Percentiles rank a stretch among this genome's conserved stretches.
phyloP scores from a whole-genome alignment of 2,113 vertebrate species.

The Lamprotornis superbus region DNA sequence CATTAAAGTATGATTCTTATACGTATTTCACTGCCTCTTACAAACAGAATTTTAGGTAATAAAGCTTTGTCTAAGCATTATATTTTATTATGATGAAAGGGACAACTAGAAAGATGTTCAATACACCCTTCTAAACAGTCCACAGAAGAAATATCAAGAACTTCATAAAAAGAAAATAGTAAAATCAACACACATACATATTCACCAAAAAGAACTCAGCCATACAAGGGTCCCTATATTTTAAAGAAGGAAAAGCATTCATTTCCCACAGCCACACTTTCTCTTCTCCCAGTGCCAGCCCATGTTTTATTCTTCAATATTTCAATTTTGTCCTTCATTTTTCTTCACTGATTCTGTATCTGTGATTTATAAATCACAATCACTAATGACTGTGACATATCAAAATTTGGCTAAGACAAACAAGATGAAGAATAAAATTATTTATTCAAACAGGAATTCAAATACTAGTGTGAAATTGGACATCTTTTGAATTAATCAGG shows the following conservation, averaged over 20 bases:
- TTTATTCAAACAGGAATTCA: not conserved
- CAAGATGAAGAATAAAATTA: not conserved
- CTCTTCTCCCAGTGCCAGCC: not conserved
- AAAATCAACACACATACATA: not conserved
- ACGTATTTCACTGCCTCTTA: not conserved
- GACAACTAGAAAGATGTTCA: not conserved
- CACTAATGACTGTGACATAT: not conserved
- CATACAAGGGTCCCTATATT: not conserved
- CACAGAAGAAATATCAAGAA: not conserved
- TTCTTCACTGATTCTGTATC: not conserved
- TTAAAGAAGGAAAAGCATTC: not conserved
- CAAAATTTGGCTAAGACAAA: not conserved
- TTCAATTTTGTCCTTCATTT: not conserved
- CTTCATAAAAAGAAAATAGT: not conserved
- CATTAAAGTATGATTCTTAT: not conserved
- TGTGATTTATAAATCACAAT: not conserved
- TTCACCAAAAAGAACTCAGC: not conserved
- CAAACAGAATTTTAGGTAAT: not conserved
- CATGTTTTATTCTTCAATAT: not conserved
- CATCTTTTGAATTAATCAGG: not conserved
- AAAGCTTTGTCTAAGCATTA: not conserved
- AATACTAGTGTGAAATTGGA: not conserved
- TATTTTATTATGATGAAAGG: not conserved
- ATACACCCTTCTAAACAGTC: not conserved
- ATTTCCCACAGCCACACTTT: not conserved